Percentiles rank a stretch among this genome's conserved stretches.
Conservation (phyloP, 2,113 vertebrate genomes). For the Leptocoma aspasia region DNA sequence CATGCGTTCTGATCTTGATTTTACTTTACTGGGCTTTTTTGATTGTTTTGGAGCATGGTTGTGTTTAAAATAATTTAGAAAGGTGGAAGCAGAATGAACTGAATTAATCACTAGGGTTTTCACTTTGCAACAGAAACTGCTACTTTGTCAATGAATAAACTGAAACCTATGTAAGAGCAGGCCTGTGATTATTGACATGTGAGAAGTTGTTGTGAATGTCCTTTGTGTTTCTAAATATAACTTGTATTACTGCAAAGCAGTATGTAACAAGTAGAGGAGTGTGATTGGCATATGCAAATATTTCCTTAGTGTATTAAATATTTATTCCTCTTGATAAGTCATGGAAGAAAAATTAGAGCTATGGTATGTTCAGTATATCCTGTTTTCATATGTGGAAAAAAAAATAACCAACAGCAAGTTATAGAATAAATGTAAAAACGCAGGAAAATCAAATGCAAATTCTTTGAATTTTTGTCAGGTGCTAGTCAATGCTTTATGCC, state of each 20-base stretch:
- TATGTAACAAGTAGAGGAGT: neutral
- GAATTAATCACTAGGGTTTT: neutral
- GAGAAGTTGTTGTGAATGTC: neutral
- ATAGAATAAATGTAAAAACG: neutral
- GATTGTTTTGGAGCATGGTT: neutral
- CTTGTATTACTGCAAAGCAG: neutral
- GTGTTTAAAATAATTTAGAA: neutral
- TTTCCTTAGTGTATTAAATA: neutral
- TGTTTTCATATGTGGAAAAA: neutral
- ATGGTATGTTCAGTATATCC: neutral
- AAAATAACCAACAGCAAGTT: neutral
- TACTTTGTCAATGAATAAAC: neutral
- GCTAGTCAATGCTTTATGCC: neutral
- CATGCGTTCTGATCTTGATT: neutral
- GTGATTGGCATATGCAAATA: slow-evolving; percentile 1
- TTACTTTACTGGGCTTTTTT: neutral
- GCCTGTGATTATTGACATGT: neutral
- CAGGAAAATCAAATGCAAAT: neutral
- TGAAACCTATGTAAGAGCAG: neutral
- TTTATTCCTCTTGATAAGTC: neutral
- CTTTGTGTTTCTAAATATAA: neutral
- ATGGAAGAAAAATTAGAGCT: neutral
- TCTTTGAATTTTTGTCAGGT: neutral
- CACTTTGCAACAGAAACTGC: neutral
- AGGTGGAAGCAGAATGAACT: neutral